phyloP scores from a whole-genome alignment of 1,140 invertebrate species.

The Penaeus japonicus region DNA sequence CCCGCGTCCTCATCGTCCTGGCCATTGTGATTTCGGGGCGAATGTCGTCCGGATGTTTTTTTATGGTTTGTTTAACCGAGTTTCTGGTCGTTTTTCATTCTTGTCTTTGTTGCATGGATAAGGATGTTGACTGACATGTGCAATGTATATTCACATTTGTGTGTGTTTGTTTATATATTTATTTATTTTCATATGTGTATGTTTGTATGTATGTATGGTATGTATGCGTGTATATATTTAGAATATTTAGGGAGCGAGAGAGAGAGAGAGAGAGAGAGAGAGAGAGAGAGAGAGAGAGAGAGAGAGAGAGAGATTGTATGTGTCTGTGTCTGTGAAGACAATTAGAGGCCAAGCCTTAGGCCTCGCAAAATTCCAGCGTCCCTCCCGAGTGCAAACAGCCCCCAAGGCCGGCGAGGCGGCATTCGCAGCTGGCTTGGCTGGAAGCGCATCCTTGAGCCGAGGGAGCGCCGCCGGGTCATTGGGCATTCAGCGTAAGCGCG shows the following conservation, averaged over 20 bases:
- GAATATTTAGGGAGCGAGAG: neutral
- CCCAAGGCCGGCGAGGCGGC: too few relatives aligned
- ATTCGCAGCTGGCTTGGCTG: too few relatives aligned
- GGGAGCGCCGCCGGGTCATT: too few relatives aligned
- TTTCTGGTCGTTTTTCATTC: neutral
- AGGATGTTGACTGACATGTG: neutral
- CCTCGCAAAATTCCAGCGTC: too few relatives aligned
- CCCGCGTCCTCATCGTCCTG: neutral
- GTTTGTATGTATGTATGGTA: neutral
- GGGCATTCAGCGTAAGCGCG: too few relatives aligned
- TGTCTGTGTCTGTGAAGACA: too few relatives aligned
- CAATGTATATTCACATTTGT: neutral
- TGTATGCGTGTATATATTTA: neutral
- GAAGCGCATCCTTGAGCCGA: too few relatives aligned
- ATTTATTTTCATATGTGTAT: neutral
- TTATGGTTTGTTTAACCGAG: neutral
- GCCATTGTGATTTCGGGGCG: neutral
- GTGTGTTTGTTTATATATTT: too few relatives aligned
- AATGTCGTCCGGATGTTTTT: too few relatives aligned
- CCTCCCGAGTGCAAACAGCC: too few relatives aligned
- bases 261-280: slow-evolving; percentile 23
- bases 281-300: slow-evolving; percentile 25
- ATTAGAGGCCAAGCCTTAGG: too few relatives aligned
- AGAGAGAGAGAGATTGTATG: slow-evolving; percentile 3
- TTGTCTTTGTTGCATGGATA: neutral